Evolutionary conservation across 1,140 invertebrate genomes (phyloP).

Genomic region (Ditylenchus dipsaci): DNA sequence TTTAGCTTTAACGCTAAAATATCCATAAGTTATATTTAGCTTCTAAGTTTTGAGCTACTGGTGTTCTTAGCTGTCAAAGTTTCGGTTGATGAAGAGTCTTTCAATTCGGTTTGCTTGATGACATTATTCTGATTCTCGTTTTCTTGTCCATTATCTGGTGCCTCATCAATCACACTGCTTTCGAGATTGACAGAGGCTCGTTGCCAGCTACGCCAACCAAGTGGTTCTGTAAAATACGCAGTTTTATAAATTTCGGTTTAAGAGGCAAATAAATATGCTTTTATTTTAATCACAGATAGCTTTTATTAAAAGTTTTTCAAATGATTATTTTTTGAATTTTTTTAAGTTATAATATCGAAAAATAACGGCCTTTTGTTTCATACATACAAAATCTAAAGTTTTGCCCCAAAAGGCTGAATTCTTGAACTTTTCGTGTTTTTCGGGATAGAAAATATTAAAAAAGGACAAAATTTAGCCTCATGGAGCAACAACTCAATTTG

Average conservation of each 20-base stretch:
- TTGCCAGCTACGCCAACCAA: conserved; percentile 38
- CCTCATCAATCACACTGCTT: not conserved
- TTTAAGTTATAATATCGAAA: conserved; percentile 9
- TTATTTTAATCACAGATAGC: not conserved
- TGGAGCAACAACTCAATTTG: no score
- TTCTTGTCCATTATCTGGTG: not conserved
- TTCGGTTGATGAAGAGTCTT: not conserved
- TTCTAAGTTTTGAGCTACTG: no score
- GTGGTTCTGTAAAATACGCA: conserved; percentile 17
- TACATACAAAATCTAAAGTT: no score
- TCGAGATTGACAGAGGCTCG: not conserved
- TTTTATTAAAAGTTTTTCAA: conserved; percentile 19
- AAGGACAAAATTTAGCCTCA: no score
- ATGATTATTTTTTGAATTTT: not conserved
- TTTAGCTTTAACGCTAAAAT: no score
- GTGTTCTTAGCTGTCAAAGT: not conserved
- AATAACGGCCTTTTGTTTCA: no score
- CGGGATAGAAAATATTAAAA: no score
- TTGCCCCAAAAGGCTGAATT: no score
- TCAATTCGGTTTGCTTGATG: not conserved
- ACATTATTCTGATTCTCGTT: not conserved
- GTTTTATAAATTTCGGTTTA: not conserved
- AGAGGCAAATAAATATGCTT: not conserved
- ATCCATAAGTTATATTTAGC: no score
- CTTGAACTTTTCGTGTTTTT: no score